A percentile compares a stretch with the other conserved stretches of the same genome.
Conservation (phyloP, 2,797 vertebrate species). For the Channa striata region DNA sequence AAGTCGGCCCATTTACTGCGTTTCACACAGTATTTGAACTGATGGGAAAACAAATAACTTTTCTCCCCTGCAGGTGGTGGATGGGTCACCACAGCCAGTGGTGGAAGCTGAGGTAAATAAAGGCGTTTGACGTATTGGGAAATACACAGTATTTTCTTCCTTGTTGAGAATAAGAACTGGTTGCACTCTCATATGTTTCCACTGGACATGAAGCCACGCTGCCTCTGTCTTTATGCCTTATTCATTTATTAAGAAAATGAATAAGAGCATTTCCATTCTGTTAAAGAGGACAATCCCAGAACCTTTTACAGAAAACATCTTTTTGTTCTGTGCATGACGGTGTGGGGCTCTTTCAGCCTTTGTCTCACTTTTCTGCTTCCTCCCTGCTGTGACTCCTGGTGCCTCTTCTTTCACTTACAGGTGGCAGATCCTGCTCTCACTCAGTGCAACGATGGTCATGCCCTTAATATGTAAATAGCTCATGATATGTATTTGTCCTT, state of each 20-base stretch:
- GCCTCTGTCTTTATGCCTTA: constrained; percentile 2
- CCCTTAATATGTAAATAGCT: constrained; percentile 24
- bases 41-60: constrained; percentile 31
- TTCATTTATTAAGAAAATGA: background rate
- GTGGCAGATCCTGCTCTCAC: constrained; percentile 41
- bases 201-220: background rate
- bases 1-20: constrained; percentile 5
- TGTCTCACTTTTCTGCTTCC: constrained; percentile 7
- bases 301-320: constrained; percentile 2
- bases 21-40: constrained; percentile 15
- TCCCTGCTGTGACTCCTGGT: constrained; percentile 26
- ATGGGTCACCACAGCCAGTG: constrained; percentile 54
- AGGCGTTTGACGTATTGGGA: constrained; percentile 28
- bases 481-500: constrained; percentile 20
- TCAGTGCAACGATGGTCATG: constrained; percentile 20
- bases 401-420: constrained; percentile 57
- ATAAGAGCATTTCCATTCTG: background rate
- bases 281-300: constrained; percentile 18
- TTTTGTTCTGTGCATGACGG: constrained; percentile 29
- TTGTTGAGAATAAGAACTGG: background rate
- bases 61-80: constrained; percentile 68
- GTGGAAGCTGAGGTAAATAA: constrained; percentile 76
- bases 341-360: constrained; percentile 20
- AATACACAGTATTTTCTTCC: background rate
- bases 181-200: background rate